A percentile compares a stretch with the other conserved stretches of the same genome.
Conservation (phyloP, 2,797 vertebrate genomes). For the Peromyscus attwateri region DNA sequence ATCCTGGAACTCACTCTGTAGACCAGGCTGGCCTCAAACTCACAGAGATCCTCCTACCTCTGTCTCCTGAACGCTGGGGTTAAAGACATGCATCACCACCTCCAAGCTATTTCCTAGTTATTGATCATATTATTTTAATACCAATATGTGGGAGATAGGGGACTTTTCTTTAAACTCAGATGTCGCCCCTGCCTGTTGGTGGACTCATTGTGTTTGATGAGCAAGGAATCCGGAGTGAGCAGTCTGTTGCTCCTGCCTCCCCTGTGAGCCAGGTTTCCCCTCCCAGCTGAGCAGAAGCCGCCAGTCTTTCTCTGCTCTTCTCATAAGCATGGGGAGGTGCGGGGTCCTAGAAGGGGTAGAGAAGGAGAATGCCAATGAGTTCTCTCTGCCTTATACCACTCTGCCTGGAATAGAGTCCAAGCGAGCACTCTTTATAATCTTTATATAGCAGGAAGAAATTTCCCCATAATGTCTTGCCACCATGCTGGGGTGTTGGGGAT, state of each 20-base stretch:
- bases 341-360: neutral
- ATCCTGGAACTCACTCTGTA: neutral
- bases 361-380: neutral
- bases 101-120: neutral
- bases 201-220: neutral
- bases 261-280: neutral
- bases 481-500: neutral
- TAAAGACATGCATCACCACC: neutral
- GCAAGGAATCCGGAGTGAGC: neutral
- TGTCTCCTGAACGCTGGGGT: neutral
- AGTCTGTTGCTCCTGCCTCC: accelerated
- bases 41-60: neutral
- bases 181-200: neutral
- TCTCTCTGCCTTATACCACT: neutral
- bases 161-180: neutral
- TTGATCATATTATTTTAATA: neutral
- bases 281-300: neutral
- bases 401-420: neutral
- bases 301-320: neutral
- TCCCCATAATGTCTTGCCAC: neutral
- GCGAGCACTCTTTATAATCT: neutral
- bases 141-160: neutral
- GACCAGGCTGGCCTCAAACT: neutral
- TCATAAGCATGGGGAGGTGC: neutral
- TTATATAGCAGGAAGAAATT: neutral